phyloP scores from a whole-genome alignment of 2,888 invertebrate genomes.

The Ypsolopha sequella region DNA sequence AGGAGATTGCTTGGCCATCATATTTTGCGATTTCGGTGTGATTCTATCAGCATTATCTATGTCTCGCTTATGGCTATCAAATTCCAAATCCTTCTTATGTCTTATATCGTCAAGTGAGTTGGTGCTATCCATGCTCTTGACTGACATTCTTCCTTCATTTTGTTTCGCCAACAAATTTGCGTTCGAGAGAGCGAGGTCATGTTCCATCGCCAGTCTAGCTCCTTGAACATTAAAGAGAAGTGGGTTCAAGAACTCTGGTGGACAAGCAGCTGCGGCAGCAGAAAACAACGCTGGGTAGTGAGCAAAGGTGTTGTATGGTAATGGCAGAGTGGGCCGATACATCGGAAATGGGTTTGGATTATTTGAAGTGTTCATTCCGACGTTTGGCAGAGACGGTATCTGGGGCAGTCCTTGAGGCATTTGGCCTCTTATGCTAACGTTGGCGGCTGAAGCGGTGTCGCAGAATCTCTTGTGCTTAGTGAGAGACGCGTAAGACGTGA shows the following conservation, averaged over 20 bases:
- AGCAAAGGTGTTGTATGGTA: conserved; percentile 75
- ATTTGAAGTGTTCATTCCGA: conserved; percentile 51
- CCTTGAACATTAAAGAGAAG: conserved; percentile 74
- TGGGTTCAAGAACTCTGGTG: conserved; percentile 74
- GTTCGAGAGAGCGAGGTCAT: conserved; percentile 63
- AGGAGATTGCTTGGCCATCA: conserved; percentile 73
- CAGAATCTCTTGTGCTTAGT: conserved; percentile 97
- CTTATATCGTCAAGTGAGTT: conserved; percentile 52
- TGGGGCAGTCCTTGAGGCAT: conserved; percentile 52
- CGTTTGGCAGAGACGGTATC: conserved; percentile 49
- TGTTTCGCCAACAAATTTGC: conserved; percentile 65
- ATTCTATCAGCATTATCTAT: conserved; percentile 53
- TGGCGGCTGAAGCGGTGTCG: conserved; percentile 78
- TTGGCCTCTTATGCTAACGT: conserved; percentile 56
- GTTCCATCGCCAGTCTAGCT: conserved; percentile 60
- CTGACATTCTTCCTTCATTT: conserved; percentile 55
- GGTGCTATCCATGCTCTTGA: conserved; percentile 55
- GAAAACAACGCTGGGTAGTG: conserved; percentile 70
- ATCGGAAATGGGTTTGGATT: conserved; percentile 76
- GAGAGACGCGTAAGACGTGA: conserved; percentile 91
- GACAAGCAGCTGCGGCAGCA: conserved; percentile 61
- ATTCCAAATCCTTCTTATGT: conserved; percentile 43
- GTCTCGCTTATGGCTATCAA: conserved; percentile 34
- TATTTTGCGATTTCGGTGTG: conserved; percentile 63
- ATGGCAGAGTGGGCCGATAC: conserved; percentile 75